Evolutionary conservation across 2,888 invertebrate genomes (phyloP).

Genomic region (Philereme vetulata): DNA sequence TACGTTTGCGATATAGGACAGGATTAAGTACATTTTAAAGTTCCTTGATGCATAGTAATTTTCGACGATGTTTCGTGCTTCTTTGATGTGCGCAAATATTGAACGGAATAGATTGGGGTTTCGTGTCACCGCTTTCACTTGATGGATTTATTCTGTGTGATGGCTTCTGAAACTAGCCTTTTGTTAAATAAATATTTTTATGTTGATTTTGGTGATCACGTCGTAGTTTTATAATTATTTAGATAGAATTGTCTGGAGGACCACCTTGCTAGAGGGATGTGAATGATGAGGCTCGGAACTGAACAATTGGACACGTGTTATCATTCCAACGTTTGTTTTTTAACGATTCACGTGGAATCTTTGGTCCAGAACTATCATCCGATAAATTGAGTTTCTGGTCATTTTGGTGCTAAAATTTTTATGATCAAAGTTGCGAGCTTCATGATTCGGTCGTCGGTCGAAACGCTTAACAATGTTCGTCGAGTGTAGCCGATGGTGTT

Average conservation of each 20-base stretch:
- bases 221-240: conserved; percentile 37
- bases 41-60: conserved; percentile 6
- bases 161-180: conserved; percentile 33
- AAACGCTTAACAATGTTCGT: conserved; percentile 35
- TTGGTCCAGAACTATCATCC: conserved; percentile 29
- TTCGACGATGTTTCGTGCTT: conserved; percentile 11
- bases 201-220: conserved; percentile 34
- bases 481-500: conserved; percentile 28
- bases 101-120: conserved; percentile 4
- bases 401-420: conserved; percentile 41
- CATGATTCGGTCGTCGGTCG: conserved; percentile 34
- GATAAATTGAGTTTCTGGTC: conserved; percentile 39
- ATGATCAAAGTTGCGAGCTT: conserved; percentile 34
- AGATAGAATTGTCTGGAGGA: conserved; percentile 30
- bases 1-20: conserved; percentile 2
- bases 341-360: conserved; percentile 25
- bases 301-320: conserved; percentile 26
- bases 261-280: conserved; percentile 21
- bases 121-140: conserved; percentile 12
- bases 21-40: conserved; percentile 3
- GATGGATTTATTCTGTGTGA: conserved; percentile 22
- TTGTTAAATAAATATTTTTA: conserved; percentile 36
- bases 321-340: conserved; percentile 25
- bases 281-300: conserved; percentile 37
- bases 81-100: conserved; percentile 17